Conservation (phyloP, 1,140 invertebrate species). For the Achroia grisella region DNA sequence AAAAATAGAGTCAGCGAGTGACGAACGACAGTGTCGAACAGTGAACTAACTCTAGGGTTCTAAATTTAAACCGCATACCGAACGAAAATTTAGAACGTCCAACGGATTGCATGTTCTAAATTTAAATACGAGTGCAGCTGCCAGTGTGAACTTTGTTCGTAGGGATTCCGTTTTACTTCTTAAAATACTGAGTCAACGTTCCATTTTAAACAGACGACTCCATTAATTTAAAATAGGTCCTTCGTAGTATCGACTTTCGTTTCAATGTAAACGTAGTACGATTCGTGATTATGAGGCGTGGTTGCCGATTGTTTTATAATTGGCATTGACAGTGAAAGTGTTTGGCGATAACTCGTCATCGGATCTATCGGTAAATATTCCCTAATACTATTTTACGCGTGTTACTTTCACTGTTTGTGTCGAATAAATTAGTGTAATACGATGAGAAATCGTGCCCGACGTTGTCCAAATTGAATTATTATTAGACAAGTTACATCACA, state of each 20-base stretch:
- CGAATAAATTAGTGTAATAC: not conserved
- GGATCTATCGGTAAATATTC: conserved; percentile 25
- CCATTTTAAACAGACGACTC: conserved; percentile 3
- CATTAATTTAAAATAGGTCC: conserved; percentile 1
- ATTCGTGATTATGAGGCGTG: conserved; percentile 18
- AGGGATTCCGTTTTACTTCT: conserved; percentile 36
- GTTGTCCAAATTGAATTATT: conserved; percentile 10
- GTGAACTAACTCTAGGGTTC: conserved; percentile 57
- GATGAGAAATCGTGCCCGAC: not conserved
- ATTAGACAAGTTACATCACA: conserved; percentile 7
- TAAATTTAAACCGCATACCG: conserved; percentile 59
- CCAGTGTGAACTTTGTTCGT: conserved; percentile 51
- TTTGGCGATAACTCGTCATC: conserved; percentile 10
- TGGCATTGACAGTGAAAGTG: conserved; percentile 39
- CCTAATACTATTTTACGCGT: conserved; percentile 15
- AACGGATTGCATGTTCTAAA: conserved; percentile 53
- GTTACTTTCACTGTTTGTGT: conserved; percentile 19
- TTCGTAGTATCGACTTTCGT: conserved; percentile 5
- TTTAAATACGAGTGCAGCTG: conserved; percentile 49
- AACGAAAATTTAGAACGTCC: conserved; percentile 59
- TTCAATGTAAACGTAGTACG: not conserved
- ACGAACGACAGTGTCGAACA: conserved; percentile 56
- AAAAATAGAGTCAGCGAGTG: conserved; percentile 51
- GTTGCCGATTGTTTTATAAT: conserved; percentile 24
- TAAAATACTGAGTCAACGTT: conserved; percentile 9